These are phyloP conservation scores for Dinothrombium tinctorium DNA, from an alignment of 1,140 invertebrate genomes.

Conservation along the genomic window DNA sequence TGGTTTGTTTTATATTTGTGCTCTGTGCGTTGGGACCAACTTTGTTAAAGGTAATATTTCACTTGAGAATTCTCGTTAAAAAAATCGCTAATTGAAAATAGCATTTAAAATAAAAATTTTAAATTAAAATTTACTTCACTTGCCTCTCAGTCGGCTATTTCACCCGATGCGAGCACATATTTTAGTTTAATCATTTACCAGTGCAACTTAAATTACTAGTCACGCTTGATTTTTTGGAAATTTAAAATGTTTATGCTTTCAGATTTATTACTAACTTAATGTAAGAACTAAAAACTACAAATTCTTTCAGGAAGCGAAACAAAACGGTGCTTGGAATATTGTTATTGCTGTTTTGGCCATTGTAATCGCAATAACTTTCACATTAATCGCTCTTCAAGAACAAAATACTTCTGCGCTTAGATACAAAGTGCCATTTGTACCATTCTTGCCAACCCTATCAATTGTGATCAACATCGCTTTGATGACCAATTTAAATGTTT, in stretches of 20 bases:
- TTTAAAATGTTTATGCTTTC: background rate
- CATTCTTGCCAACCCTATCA: conserved; percentile 46
- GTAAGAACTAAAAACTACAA: background rate
- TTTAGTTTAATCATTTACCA: too few species aligned
- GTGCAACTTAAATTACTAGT: too few species aligned
- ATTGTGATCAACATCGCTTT: conserved; percentile 50
- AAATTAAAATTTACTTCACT: too few species aligned
- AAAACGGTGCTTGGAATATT: conserved; percentile 3
- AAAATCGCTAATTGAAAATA: too few species aligned
- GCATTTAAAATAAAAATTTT: too few species aligned
- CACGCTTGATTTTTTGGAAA: conserved; percentile 6
- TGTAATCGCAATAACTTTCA: conserved; percentile 23
- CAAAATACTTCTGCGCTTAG: conserved; percentile 45
- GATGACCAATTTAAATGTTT: conserved; percentile 49
- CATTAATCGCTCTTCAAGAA: conserved; percentile 51
- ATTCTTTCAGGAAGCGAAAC: background rate
- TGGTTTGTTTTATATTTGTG: conserved; percentile 7
- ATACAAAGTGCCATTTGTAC: conserved; percentile 53
- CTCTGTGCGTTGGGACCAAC: conserved; percentile 11
- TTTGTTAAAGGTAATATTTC: conserved; percentile 6
- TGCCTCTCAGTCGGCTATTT: too few species aligned
- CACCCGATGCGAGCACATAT: too few species aligned
- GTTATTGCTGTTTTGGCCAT: conserved; percentile 8
- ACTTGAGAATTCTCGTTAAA: background rate
- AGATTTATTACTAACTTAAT: background rate